Evolutionary conservation across 2,888 invertebrate species (phyloP).

Genomic region (Scaptomyza reducta): DNA sequence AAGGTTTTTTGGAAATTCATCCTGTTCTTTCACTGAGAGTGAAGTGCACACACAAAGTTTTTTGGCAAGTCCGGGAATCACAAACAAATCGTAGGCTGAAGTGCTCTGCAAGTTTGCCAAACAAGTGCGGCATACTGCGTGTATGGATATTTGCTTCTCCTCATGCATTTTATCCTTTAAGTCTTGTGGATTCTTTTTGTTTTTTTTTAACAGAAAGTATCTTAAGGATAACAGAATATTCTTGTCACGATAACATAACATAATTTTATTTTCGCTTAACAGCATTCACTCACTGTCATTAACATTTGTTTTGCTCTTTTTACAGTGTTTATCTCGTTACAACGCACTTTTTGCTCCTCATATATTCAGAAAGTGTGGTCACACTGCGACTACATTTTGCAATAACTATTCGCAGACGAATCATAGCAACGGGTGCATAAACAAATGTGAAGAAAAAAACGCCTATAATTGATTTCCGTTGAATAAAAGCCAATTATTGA

Average conservation of each 20-base stretch:
- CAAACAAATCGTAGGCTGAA: slow-evolving; percentile 69
- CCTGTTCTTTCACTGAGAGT: slow-evolving; percentile 74
- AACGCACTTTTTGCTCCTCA: slow-evolving; percentile 17
- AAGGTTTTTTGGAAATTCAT: slow-evolving; percentile 79
- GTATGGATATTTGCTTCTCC: slow-evolving; percentile 42
- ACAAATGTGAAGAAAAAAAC: slow-evolving; percentile 64
- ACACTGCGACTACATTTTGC: slow-evolving; percentile 37
- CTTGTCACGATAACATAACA: background rate
- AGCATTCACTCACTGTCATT: background rate
- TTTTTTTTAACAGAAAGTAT: background rate
- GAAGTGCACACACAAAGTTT: slow-evolving; percentile 81
- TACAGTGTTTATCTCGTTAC: slow-evolving; percentile 3
- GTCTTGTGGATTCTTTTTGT: background rate
- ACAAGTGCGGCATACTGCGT: slow-evolving; percentile 81
- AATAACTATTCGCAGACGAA: slow-evolving; percentile 34
- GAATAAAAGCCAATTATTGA: slow-evolving; percentile 12
- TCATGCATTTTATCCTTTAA: slow-evolving; percentile 48
- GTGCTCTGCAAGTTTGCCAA: slow-evolving; percentile 62
- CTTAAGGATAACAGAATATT: background rate
- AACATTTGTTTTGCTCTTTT: background rate
- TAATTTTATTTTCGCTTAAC: background rate
- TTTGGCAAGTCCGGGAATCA: slow-evolving; percentile 75
- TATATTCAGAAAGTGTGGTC: slow-evolving; percentile 10
- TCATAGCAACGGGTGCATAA: slow-evolving; percentile 67
- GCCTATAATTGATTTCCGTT: slow-evolving; percentile 30